phyloP scores from a whole-genome alignment of 2,113 vertebrate genomes.

The Diglossa brunneiventris region DNA sequence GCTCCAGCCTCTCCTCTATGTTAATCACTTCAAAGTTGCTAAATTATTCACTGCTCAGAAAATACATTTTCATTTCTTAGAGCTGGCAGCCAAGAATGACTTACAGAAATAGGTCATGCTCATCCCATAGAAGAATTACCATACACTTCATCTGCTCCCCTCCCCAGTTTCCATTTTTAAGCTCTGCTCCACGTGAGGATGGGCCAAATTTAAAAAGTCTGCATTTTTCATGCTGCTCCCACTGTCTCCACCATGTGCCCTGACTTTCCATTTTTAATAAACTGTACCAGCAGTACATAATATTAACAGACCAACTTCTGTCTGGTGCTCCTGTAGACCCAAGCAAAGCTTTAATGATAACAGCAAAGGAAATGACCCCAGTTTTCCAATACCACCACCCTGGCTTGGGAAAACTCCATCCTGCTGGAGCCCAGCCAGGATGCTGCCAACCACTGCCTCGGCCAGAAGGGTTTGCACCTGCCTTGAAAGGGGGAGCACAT shows the following conservation, averaged over 20 bases:
- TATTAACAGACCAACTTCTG: neutral
- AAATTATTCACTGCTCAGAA: slow-evolving; percentile 52
- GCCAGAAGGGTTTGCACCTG: neutral
- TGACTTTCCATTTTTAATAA: neutral
- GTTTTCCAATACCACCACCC: neutral
- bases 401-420: neutral
- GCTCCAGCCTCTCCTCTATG: neutral
- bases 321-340: neutral
- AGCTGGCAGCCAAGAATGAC: neutral
- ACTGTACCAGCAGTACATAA: neutral
- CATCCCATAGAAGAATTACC: slow-evolving; percentile 35
- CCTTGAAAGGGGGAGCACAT: neutral
- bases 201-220: slow-evolving; percentile 13
- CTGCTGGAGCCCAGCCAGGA: neutral
- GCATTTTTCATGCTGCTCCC: slow-evolving; percentile 16
- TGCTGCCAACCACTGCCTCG: neutral
- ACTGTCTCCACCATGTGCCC: neutral
- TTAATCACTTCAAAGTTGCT: slow-evolving; percentile 5
- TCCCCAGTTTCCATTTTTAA: slow-evolving; percentile 27
- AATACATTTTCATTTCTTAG: slow-evolving; percentile 6
- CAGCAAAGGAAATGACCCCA: too few species aligned
- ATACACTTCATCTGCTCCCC: neutral
- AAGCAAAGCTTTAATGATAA: neutral
- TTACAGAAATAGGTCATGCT: slow-evolving; percentile 56
- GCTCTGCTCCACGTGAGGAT: slow-evolving; percentile 1